A percentile compares a stretch with the other conserved stretches of the same genome.
phyloP scores from a whole-genome alignment of 1,140 invertebrate species.

The Listronotus bonariensis region DNA sequence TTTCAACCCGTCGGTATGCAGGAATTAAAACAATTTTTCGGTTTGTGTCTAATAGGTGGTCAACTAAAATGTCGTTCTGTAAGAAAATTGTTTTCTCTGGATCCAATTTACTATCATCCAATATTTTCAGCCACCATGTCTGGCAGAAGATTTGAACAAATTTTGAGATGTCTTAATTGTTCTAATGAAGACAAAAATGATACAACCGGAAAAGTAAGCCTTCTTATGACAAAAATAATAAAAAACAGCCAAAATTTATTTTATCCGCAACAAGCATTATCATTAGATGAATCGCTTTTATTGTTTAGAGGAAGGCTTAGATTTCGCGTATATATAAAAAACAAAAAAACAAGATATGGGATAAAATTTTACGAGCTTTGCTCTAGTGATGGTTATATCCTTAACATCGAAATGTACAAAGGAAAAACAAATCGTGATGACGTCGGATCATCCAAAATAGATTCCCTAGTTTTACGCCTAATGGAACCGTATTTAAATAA shows the following conservation, averaged over 20 bases:
- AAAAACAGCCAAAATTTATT: neutral
- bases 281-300: conserved; percentile 13
- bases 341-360: conserved; percentile 15
- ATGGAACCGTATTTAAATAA: conserved; percentile 15
- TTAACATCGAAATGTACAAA: conserved; percentile 18
- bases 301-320: conserved; percentile 7
- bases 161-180: neutral
- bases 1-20: neutral
- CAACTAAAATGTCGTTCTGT: neutral
- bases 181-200: no score
- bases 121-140: conserved; percentile 8
- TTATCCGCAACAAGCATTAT: conserved; percentile 4
- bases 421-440: neutral
- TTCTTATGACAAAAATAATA: conserved; percentile 9
- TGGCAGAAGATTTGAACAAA: conserved; percentile 10
- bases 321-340: conserved; percentile 17
- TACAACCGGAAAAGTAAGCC: no score
- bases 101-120: conserved; percentile 16
- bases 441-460: neutral
- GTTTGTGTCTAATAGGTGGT: conserved; percentile 1
- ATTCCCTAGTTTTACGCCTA: conserved; percentile 6
- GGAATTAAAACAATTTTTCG: conserved; percentile 7
- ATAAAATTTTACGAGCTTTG: conserved; percentile 12
- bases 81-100: neutral
- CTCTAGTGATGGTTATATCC: conserved; percentile 14